Evolutionary conservation across 2,113 vertebrate genomes (phyloP).

Genomic region (Nipponia nippon): DNA sequence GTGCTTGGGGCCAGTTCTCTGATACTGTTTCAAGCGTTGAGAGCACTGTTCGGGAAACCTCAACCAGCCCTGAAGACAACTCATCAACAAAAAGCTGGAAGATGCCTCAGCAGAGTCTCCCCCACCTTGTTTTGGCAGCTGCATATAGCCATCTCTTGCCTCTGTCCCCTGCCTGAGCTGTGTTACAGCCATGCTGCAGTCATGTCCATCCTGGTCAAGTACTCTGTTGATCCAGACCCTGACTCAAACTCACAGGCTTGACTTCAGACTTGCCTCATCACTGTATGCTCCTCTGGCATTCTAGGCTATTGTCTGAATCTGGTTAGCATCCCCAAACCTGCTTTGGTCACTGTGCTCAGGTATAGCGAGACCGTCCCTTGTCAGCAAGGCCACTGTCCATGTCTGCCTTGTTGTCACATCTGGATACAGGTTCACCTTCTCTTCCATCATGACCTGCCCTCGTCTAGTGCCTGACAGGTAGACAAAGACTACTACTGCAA

Average conservation of each 20-base stretch:
- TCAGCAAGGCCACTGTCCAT: not conserved
- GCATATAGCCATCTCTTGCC: not conserved
- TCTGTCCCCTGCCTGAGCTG: not conserved
- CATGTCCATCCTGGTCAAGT: not conserved
- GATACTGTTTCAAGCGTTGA: not conserved
- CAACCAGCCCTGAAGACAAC: not conserved
- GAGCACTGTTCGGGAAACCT: not conserved
- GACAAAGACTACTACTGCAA: not conserved
- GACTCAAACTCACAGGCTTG: not conserved
- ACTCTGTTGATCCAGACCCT: not conserved
- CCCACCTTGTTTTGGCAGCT: not conserved
- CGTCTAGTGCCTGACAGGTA: not conserved
- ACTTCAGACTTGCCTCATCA: not conserved
- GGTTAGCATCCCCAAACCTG: not conserved
- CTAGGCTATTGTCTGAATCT: not conserved
- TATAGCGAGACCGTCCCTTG: fast-evolving
- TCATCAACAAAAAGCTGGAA: not conserved
- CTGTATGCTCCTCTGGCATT: not conserved
- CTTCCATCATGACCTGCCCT: not conserved
- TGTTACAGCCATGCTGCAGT: not conserved
- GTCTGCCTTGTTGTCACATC: not conserved
- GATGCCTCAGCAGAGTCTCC: not conserved
- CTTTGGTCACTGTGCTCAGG: not conserved
- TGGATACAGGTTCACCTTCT: not conserved
- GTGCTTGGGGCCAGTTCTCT: not conserved